These are phyloP conservation scores for Sebastes jordani DNA, from an alignment of 2,797 vertebrate genomes.

Conservation along the genomic window DNA sequence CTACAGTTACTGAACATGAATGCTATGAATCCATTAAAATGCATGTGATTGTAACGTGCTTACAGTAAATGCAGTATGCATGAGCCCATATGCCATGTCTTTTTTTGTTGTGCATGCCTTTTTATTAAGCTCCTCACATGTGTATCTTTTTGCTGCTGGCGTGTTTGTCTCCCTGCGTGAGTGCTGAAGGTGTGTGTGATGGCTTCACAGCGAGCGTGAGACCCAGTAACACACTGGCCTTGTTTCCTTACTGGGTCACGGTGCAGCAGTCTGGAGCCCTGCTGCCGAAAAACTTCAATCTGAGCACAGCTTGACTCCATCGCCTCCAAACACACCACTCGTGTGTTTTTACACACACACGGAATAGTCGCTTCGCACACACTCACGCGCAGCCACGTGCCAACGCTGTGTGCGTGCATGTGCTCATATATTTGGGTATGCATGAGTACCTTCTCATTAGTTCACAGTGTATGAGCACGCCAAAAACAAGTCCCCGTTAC, in stretches of 20 bases:
- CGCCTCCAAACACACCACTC: constrained; percentile 38
- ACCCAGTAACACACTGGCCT: constrained; percentile 73
- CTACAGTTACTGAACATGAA: not conserved
- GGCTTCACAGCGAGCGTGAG: constrained; percentile 37
- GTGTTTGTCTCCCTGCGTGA: not conserved
- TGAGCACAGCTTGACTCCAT: constrained; percentile 68
- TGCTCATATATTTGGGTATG: constrained; percentile 13
- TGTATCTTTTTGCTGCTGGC: not conserved
- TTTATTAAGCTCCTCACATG: not conserved
- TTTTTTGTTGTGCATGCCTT: not conserved
- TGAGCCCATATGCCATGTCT: not conserved
- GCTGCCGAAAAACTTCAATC: constrained; percentile 54
- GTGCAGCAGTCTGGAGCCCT: constrained; percentile 48
- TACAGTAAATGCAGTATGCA: not conserved
- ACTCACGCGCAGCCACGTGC: not conserved
- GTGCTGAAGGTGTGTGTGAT: constrained; percentile 27
- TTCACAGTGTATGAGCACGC: constrained; percentile 76
- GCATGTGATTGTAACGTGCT: not conserved
- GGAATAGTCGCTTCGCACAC: constrained; percentile 2
- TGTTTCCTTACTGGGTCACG: constrained; percentile 73
- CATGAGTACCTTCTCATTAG: constrained; percentile 72
- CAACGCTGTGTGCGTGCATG: not conserved
- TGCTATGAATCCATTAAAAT: not conserved
- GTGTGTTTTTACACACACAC: constrained; percentile 18
- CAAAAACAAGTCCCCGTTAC: constrained; percentile 69